Conservation (phyloP, 2,113 vertebrate genomes). For the Canis aureus region DNA sequence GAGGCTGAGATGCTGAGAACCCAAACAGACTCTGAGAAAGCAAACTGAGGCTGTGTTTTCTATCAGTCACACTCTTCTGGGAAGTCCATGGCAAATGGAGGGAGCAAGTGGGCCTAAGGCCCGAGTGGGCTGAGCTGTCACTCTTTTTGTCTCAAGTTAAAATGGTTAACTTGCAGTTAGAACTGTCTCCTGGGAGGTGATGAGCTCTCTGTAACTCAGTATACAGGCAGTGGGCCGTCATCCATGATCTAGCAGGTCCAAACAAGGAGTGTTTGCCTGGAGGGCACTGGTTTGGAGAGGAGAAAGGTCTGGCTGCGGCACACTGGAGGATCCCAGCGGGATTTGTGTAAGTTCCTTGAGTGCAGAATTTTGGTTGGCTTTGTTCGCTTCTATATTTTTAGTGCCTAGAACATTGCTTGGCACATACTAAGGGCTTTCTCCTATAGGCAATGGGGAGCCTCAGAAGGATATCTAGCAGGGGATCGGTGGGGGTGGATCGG, state of each 20-base stretch:
- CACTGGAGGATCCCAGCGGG: not conserved
- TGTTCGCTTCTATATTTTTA: too few species aligned
- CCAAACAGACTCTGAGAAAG: not conserved
- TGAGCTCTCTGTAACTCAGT: not conserved
- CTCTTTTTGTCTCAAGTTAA: not conserved
- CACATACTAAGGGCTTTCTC: not conserved
- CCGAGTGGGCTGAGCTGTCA: not conserved
- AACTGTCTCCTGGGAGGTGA: not conserved
- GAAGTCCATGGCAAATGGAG: not conserved
- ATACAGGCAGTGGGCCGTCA: not conserved
- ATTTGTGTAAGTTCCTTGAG: not conserved
- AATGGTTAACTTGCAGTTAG: not conserved
- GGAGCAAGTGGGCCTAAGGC: not conserved
- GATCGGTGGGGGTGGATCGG: not conserved
- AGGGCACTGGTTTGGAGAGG: not conserved
- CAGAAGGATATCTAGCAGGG: not conserved
- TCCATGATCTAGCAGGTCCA: not conserved
- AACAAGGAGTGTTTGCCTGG: not conserved
- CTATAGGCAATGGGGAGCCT: not conserved
- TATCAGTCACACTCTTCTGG: not conserved
- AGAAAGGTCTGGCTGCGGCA: not conserved
- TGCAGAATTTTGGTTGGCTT: too few species aligned
- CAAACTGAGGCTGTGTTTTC: not conserved
- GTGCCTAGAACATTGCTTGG: too few species aligned
- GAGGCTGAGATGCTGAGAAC: not conserved